Evolutionary conservation across 2,888 invertebrate species (phyloP).

Genomic region (Erynnis tages): DNA sequence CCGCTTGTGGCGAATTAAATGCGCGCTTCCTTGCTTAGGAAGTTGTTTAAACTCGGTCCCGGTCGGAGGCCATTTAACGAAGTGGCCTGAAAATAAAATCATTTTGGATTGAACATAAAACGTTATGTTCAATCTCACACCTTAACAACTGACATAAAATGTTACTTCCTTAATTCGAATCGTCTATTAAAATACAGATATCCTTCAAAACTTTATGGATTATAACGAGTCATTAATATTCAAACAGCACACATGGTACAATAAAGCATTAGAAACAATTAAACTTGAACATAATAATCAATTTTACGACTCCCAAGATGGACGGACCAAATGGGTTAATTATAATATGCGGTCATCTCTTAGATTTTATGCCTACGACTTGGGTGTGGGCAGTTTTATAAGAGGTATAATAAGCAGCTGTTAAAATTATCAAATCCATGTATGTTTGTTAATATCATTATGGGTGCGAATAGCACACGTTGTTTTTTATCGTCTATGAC

Average conservation of each 20-base stretch:
- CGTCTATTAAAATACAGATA: not conserved
- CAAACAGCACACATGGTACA: conserved; percentile 12
- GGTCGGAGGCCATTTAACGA: too few species aligned
- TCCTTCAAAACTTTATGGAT: conserved; percentile 8
- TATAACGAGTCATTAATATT: not conserved
- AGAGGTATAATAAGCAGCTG: conserved; percentile 5
- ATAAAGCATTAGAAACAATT: conserved; percentile 19
- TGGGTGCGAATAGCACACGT: too few species aligned
- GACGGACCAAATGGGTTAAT: conserved; percentile 22
- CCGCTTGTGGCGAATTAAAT: too few species aligned
- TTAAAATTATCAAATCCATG: conserved; percentile 1
- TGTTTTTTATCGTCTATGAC: too few species aligned
- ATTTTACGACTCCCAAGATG: conserved; percentile 19
- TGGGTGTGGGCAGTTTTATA: conserved; percentile 18
- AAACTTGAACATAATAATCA: conserved; percentile 26
- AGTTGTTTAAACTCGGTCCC: too few species aligned
- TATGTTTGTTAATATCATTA: not conserved
- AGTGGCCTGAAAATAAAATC: too few species aligned
- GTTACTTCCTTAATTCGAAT: not conserved
- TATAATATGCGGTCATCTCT: conserved; percentile 14
- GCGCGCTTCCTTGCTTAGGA: too few species aligned
- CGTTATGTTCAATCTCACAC: too few species aligned
- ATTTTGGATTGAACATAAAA: too few species aligned
- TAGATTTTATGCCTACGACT: not conserved
- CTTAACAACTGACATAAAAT: too few species aligned